Percentiles rank a stretch among this genome's conserved stretches.
phyloP scores from a whole-genome alignment of 2,113 vertebrate species.

The Apaloderma vittatum region DNA sequence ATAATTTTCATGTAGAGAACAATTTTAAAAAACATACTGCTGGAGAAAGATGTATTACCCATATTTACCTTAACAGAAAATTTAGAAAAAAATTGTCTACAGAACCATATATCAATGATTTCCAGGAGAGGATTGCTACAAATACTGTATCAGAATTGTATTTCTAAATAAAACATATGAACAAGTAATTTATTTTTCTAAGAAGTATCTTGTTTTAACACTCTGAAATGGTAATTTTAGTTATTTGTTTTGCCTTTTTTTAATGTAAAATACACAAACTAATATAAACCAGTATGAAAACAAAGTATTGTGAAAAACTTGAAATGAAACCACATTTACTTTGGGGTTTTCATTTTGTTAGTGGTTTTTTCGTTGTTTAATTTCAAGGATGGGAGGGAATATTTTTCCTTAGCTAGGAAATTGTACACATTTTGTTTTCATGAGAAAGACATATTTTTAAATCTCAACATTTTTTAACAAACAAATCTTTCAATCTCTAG shows the following conservation, averaged over 20 bases:
- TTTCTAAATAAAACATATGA: not conserved
- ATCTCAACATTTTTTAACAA: not conserved
- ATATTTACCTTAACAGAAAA: not conserved
- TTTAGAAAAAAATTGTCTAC: not conserved
- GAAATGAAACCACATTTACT: not conserved
- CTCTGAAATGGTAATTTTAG: not conserved
- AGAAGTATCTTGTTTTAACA: not conserved
- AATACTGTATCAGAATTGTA: not conserved
- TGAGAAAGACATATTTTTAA: not conserved
- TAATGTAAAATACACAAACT: not conserved
- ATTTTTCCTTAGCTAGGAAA: not conserved
- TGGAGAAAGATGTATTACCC: conserved; percentile 8
- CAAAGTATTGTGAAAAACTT: not conserved
- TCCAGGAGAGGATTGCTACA: not conserved
- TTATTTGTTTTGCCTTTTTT: not conserved
- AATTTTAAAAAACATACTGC: conserved; percentile 8
- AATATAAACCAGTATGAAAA: not conserved
- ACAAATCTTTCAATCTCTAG: not conserved
- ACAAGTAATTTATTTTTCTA: not conserved
- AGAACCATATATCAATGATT: not conserved
- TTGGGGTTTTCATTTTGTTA: too few species aligned
- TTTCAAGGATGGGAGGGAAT: rapidly evolving
- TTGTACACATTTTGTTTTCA: not conserved
- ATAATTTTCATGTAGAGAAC: conserved; percentile 18
- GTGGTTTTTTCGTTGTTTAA: too few species aligned